Evolutionary conservation across 2,797 vertebrate genomes (phyloP).

Genomic region (Galaxias olidus): DNA sequence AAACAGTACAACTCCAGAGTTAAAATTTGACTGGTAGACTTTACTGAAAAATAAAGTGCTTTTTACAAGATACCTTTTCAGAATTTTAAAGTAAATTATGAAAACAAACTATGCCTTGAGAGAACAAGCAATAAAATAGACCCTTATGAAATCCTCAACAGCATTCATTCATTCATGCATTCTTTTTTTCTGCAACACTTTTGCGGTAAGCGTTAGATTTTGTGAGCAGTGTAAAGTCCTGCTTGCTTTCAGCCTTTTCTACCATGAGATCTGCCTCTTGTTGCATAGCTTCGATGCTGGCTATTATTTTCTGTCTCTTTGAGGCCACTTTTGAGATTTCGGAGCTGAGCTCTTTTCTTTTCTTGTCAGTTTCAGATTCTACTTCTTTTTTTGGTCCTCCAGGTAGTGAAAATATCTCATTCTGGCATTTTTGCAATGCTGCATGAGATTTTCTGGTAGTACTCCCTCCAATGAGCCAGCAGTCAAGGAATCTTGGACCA

Average conservation of each 20-base stretch:
- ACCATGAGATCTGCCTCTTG: constrained; percentile 23
- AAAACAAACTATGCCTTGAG: too few relatives aligned
- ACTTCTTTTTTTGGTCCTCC: neutral
- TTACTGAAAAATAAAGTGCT: too few relatives aligned
- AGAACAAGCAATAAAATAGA: too few relatives aligned
- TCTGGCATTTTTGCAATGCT: too few relatives aligned
- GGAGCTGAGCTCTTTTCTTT: constrained; percentile 1
- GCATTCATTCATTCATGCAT: too few relatives aligned
- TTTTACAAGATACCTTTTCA: too few relatives aligned
- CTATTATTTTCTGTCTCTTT: constrained; percentile 13
- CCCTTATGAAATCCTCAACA: too few relatives aligned
- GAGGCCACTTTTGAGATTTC: constrained; percentile 10
- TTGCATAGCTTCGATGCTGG: constrained; percentile 10
- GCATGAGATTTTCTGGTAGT: too few relatives aligned
- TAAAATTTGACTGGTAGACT: too few relatives aligned
- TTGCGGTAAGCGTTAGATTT: constrained; percentile 21
- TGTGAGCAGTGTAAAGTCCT: constrained; percentile 16
- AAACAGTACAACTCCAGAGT: too few relatives aligned
- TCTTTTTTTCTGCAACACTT: constrained; percentile 8
- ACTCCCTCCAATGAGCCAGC: neutral
- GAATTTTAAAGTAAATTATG: too few relatives aligned
- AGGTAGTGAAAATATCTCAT: neutral
- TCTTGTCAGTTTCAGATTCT: too few relatives aligned
- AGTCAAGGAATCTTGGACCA: constrained; percentile 5
- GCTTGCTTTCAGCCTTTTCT: constrained; percentile 9